Percentiles rank a stretch among this genome's conserved stretches.
Conservation (phyloP, 2,797 vertebrate species). For the Acanthurus lineatus region DNA sequence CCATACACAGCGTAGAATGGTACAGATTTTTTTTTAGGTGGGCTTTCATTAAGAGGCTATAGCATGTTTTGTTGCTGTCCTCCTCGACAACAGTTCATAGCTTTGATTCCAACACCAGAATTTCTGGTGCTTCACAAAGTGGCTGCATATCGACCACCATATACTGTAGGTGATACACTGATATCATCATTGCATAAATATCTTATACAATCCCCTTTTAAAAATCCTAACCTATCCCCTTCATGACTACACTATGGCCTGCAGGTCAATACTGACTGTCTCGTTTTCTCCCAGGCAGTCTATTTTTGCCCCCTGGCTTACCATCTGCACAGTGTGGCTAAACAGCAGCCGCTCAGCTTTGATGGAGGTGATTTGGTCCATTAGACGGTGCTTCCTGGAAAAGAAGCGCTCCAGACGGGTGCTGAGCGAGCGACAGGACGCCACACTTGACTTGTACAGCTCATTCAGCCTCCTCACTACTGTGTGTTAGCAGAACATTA, state of each 20-base stretch:
- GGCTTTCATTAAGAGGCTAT: too few relatives aligned
- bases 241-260: not conserved
- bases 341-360: constrained; percentile 96
- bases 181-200: too few relatives aligned
- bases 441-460: constrained; percentile 94
- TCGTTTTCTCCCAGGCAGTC: constrained; percentile 15
- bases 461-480: constrained; percentile 95
- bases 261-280: not conserved
- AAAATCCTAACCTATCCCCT: too few relatives aligned
- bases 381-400: constrained; percentile 94
- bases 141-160: too few relatives aligned
- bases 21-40: too few relatives aligned
- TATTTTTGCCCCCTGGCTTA: constrained; percentile 63
- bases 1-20: too few relatives aligned
- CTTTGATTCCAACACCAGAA: too few relatives aligned
- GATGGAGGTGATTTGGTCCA: constrained; percentile 96
- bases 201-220: too few relatives aligned
- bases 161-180: too few relatives aligned
- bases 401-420: constrained; percentile 93
- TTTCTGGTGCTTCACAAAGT: too few relatives aligned
- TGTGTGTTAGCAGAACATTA: constrained; percentile 60
- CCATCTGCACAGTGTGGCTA: constrained; percentile 96
- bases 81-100: too few relatives aligned
- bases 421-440: constrained; percentile 92
- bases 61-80: too few relatives aligned